phyloP scores from a whole-genome alignment of 2,113 vertebrate genomes.

The Burhinus bistriatus region DNA sequence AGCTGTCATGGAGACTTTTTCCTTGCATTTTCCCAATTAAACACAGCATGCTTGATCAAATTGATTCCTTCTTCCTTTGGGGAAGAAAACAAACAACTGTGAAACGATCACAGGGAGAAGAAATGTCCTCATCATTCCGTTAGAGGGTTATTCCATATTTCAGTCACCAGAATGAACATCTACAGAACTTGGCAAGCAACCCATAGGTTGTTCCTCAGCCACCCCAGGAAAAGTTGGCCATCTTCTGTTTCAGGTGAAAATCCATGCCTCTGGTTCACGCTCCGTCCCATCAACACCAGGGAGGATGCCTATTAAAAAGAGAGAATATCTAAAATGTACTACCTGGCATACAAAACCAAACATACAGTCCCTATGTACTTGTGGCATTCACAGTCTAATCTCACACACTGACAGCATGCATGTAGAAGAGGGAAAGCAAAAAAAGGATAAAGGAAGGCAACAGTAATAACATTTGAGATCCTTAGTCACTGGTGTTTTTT shows the following conservation, averaged over 20 bases:
- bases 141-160: not conserved
- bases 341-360: not conserved
- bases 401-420: not conserved
- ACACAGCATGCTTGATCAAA: not conserved
- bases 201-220: fast-evolving
- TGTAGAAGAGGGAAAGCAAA: not conserved
- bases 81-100: not conserved
- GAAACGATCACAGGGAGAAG: not conserved
- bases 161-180: not conserved
- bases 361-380: not conserved
- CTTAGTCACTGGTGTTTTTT: not conserved
- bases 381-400: not conserved
- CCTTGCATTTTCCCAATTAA: not conserved
- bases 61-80: not conserved
- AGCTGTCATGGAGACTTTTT: not conserved
- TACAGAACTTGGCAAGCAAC: not conserved
- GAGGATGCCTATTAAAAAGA: not conserved
- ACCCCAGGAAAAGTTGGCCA: not conserved
- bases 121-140: not conserved
- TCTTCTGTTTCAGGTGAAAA: not conserved
- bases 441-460: not conserved
- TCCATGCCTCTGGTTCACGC: not conserved
- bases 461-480: not conserved
- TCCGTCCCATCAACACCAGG: not conserved
- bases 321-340: not conserved